phyloP scores from a whole-genome alignment of 1,140 invertebrate species.

The Drosophila aff. region DNA sequence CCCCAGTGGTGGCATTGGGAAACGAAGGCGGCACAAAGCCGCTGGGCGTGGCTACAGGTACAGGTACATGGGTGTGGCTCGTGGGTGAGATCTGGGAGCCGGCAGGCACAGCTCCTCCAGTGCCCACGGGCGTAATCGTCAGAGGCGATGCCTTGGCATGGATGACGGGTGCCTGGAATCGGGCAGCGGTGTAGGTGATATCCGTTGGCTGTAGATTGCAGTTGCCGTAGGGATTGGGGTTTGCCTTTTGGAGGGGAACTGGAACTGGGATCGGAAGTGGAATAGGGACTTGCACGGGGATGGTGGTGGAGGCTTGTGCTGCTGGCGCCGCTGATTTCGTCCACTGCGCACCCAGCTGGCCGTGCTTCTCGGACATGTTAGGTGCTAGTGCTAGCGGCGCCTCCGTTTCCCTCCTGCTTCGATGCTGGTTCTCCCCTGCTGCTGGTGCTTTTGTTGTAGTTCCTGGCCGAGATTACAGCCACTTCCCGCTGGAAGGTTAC shows the following conservation, averaged over 20 bases:
- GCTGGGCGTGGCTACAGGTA: conserved; percentile 59
- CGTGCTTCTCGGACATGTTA: conserved; percentile 84
- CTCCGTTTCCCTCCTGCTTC: conserved; percentile 20
- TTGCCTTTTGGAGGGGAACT: conserved; percentile 51
- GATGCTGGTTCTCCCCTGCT: conserved; percentile 27
- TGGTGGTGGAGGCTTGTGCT: conserved; percentile 41
- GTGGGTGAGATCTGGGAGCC: conserved; percentile 63
- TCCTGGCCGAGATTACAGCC: conserved; percentile 32
- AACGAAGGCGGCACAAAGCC: conserved; percentile 76
- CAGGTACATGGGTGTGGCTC: conserved; percentile 78
- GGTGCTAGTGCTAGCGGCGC: conserved; percentile 60
- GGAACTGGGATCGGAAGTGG: conserved; percentile 25
- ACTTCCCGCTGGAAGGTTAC: conserved; percentile 32
- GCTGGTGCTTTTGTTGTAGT: conserved; percentile 34
- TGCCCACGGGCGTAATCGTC: conserved; percentile 57
- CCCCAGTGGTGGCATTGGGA: conserved; percentile 39
- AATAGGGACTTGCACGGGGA: conserved; percentile 9
- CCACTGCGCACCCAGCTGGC: conserved; percentile 79
- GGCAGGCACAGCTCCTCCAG: conserved; percentile 18
- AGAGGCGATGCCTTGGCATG: conserved; percentile 66
- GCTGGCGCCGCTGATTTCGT: conserved; percentile 69
- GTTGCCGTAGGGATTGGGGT: conserved; percentile 46
- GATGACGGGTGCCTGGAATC: conserved; percentile 72
- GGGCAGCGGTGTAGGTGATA: conserved; percentile 60
- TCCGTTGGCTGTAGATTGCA: conserved; percentile 53